These are phyloP conservation scores for Lepilemur ruficaudatus DNA, from an alignment of 2,797 vertebrate species.

Conservation along the genomic window DNA sequence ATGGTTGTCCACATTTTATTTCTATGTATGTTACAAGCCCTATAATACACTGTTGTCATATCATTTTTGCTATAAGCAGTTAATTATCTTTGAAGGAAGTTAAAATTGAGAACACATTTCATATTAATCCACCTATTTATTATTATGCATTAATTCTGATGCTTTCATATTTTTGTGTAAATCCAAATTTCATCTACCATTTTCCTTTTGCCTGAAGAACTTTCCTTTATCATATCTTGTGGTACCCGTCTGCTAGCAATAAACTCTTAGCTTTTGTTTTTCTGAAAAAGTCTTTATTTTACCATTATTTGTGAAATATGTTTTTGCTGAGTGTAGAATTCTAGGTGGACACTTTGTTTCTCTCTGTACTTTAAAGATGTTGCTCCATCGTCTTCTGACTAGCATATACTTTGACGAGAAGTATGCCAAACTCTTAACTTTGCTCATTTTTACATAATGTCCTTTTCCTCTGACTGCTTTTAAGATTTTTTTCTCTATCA, in stretches of 20 bases:
- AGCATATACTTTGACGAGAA: not conserved
- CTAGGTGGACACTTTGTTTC: not conserved
- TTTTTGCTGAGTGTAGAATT: not conserved
- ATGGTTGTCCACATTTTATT: not conserved
- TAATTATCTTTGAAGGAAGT: not conserved
- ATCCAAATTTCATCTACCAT: no score
- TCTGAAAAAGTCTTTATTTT: not conserved
- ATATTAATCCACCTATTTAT: not conserved
- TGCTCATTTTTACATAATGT: not conserved
- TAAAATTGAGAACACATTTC: not conserved
- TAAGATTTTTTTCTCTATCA: not conserved
- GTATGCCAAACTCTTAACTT: not conserved
- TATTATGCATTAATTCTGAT: not conserved
- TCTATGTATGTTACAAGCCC: not conserved
- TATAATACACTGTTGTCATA: not conserved
- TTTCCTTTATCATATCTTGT: not conserved
- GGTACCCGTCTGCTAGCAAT: not conserved
- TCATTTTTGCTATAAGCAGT: not conserved
- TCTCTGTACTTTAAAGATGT: not conserved
- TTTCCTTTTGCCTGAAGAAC: not conserved
- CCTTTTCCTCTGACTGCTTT: not conserved
- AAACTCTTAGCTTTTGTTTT: not conserved
- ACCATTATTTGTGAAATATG: not conserved
- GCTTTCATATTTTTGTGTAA: not conserved
- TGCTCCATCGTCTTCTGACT: no score